Evolutionary conservation across 1,140 invertebrate genomes (phyloP), one percentile per base, ranked within the genome.

Genomic region (Pseudomyrmex gracilis): DNA sequence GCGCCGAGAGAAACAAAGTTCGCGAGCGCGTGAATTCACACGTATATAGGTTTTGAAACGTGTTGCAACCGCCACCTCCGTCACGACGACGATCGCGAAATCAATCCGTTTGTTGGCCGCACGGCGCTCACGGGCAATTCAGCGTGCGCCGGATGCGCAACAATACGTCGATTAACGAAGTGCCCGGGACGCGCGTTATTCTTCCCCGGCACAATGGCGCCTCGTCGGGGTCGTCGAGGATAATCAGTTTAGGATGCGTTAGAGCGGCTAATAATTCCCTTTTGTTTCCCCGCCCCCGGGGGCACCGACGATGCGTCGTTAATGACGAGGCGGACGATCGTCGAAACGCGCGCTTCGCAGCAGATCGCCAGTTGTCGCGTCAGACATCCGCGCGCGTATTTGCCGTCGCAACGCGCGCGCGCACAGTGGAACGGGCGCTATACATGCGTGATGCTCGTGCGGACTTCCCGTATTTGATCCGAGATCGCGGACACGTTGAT

Each of bases 121-220:
- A 51, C 80, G 20, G 57, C 53, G 66, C 43, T 45, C 67, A 22
- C 61, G 22, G 66, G 51, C 78, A 73, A 83, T 82, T 83, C 74
- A 67, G 55, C 51, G 51, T 47, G 60, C 73, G 43, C 83, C 55
- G 53, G 60, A 68, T 58, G 73, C 68, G 60, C 83, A 87, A 90
- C 89, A 90, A 90, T 90, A 87, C 87, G 85, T 90, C 89, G 84
- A 90, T 90, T 90, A 90, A 90, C 89, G 87, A 90, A 90, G 90
- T 87, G 87, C 84, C 85, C 70, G 58, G 55, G 45, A 73, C 53
- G 74, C 66, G 80, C 66, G 80, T 87, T 89, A 89, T 89, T 89
- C 88, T 89, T 89, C 87, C 24, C 58, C 17, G 71, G 73, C 53
- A 89, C 88, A 89, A 89, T 89, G 55, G 82, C 67, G 76, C 87